phyloP scores from a whole-genome alignment of 2,797 vertebrate genomes.

The Sardinella longiceps region DNA sequence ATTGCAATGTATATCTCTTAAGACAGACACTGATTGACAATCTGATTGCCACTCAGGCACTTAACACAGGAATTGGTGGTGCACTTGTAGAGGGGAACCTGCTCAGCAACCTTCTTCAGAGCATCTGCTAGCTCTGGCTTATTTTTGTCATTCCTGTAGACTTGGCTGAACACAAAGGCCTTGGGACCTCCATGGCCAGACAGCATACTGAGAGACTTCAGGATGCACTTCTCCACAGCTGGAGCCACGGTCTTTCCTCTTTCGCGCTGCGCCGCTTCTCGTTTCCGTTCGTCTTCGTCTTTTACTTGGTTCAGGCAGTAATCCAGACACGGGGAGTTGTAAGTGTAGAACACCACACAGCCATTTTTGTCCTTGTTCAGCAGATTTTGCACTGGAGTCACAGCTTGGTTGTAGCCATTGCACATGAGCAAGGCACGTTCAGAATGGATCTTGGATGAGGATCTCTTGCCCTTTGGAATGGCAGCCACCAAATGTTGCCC shows the following conservation, averaged over 20 bases:
- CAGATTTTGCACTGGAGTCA: neutral
- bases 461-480: neutral
- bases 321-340: constrained; percentile 1
- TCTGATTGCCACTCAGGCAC: neutral
- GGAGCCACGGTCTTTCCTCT: neutral
- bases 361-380: neutral
- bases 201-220: neutral
- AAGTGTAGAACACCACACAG: constrained; percentile 10
- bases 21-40: neutral
- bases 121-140: neutral
- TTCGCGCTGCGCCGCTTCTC: neutral
- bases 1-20: neutral
- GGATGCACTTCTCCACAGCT: neutral
- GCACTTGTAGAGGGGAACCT: constrained; percentile 14
- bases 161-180: neutral
- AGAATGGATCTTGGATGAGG: neutral
- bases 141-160: neutral
- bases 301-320: neutral
- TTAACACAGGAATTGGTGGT: neutral
- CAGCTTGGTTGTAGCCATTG: neutral
- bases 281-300: neutral
- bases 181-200: neutral
- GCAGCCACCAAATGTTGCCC: neutral
- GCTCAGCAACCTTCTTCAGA: neutral
- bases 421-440: neutral